Base-by-base conservation (phyloP, 1,140 invertebrate species). In the Brachionus rotundiformis region DNA sequence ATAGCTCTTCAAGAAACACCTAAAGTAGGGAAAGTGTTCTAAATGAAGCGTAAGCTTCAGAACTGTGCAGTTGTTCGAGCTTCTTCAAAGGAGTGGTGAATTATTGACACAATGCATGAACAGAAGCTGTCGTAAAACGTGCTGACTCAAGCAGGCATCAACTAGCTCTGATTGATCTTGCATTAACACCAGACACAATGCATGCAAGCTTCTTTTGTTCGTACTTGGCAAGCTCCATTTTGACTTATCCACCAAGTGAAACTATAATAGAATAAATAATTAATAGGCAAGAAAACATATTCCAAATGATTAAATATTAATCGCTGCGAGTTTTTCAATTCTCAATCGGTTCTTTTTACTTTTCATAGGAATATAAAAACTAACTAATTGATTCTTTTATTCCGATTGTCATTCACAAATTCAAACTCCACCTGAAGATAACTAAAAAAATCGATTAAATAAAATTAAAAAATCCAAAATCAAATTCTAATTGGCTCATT, bases 371-470 rank as follows among this genome's bases (percentile, higher is more conserved):
- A 63, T n/a, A 33, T 33, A 36, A 68, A 68, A 39, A 33, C 27
- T 68, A 68, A 68, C 63, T 68, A 68, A 68, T 68, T 68, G 63
- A 68, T 68, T 68, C 63, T 68, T 68, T 68, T 68, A 33, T 68
- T 68, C 13, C 27, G 27, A 68, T 68, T 68, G 63, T 68, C 63
- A 68, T 68, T 68, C 31, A 68, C 63, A 68, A 39, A 68, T 68
- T 68, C 63, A 63, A 63, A 63, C 59, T 63, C 59, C 29, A 63
- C 59, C 59, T 63, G 59, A 68, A 68, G 63, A 68, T 68, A 68
- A 68, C 63, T 68, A 10, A 33, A 68, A 68, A 68, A 68, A 68
- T 68, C 63, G 63, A 68, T 68, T 68, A 16, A 68, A 68, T 63
- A 63, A 63, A 63, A 63, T 63, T 27, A 6, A 29, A 31, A 31